A percentile compares a stretch with the other conserved stretches of the same genome.
Conservation (phyloP, 2,888 invertebrate species). For the Alloplasta piceator region DNA sequence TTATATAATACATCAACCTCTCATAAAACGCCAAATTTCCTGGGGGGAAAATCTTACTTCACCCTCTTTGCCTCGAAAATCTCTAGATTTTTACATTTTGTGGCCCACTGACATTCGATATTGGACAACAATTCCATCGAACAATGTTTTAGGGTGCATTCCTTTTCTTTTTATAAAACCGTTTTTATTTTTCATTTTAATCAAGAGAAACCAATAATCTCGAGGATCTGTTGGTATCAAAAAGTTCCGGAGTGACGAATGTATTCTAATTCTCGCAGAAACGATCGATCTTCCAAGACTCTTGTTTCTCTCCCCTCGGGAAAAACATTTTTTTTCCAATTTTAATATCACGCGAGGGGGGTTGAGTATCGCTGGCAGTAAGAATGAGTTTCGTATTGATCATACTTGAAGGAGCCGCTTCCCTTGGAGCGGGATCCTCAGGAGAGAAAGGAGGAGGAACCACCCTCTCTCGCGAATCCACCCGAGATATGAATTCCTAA, state of each 20-base stretch:
- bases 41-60: neutral
- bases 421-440: conserved; percentile 33
- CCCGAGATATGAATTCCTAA: conserved; percentile 81
- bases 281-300: no score
- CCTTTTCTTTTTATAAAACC: no score
- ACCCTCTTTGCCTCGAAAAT: neutral
- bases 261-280: no score
- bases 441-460: conserved; percentile 6
- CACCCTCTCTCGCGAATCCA: conserved; percentile 61
- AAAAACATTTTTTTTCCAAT: no score
- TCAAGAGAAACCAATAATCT: no score
- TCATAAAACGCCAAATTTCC: neutral
- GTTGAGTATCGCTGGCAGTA: conserved; percentile 80
- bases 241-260: no score
- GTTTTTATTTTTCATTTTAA: no score
- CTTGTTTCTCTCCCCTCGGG: no score
- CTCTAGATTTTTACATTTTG: neutral
- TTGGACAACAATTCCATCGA: neutral
- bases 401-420: conserved; percentile 76
- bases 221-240: no score
- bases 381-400: conserved; percentile 79
- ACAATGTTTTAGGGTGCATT: no score
- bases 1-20: neutral
- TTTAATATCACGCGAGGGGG: neutral
- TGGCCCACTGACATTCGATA: neutral